Evolutionary conservation across 1,140 invertebrate species (phyloP).

Genomic region (Cherax destructor): DNA sequence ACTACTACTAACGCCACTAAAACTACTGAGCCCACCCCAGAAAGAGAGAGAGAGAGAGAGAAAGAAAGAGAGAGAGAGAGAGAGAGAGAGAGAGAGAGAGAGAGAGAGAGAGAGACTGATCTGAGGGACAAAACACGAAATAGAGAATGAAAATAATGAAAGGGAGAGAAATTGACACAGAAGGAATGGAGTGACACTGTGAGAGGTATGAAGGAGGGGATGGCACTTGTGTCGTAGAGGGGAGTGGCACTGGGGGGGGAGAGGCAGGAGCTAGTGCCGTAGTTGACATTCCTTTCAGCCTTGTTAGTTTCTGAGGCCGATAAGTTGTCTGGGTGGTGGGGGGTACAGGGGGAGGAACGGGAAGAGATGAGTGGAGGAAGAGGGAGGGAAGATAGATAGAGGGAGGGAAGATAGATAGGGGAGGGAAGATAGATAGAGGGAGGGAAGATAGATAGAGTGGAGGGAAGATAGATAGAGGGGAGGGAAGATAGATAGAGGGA

Average conservation of each 20-base stretch:
- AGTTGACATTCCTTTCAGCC: conserved; percentile 57
- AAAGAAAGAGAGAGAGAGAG: no score
- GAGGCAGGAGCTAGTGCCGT: conserved; percentile 11
- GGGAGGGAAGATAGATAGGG: neutral
- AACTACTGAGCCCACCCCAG: neutral
- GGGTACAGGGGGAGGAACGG: neutral
- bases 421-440: neutral
- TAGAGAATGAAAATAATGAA: neutral
- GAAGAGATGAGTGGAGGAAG: neutral
- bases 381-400: no score
- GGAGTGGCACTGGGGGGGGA: neutral
- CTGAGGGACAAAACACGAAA: no score
- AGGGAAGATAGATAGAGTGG: no score
- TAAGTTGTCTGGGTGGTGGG: conserved; percentile 22
- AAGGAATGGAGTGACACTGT: neutral
- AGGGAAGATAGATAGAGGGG: no score
- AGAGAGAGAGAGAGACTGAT: no score
- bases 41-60: no score
- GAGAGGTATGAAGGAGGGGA: neutral
- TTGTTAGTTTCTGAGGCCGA: conserved; percentile 49
- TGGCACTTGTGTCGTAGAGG: neutral
- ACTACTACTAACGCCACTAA: neutral
- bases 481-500: no score
- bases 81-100: no score
- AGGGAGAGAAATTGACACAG: neutral